Evolutionary conservation across 2,797 vertebrate genomes (phyloP), one percentile per base, ranked within the genome.

Genomic region (Falco peregrinus): DNA sequence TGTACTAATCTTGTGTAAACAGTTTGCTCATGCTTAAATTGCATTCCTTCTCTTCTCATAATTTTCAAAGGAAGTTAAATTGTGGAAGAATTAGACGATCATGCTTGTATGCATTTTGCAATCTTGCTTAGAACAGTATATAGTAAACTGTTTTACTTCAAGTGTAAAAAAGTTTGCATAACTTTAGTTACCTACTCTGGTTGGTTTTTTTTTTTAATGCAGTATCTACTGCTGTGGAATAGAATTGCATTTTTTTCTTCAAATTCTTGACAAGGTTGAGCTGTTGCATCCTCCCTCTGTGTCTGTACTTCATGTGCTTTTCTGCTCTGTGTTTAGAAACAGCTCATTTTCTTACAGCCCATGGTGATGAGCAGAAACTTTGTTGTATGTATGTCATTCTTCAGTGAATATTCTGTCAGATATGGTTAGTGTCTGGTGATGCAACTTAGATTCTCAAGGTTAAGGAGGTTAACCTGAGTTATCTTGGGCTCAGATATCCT

Each of bases 61-160:
- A 22, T 91, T 94, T 95, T 87, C 45, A 78, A 94, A 88, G 37
- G 45, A 85, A 93, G 91, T 93, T 94, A 78, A 91, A 84, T 75
- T 75, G 11, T 90, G 59, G 56, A 70, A 90, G 83, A 84, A 85
- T 86, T 90, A 71, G 53, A 57, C 3, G 9, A 59, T 83, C 48
- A 22, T 78, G 61, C 39, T 84, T 73, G 8, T 88, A 39, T 67
- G 29, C 18, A 5, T 93, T 90, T 91, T 45, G 64, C 28, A 71
- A 2, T 75, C 51, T 60, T 86, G 61, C 73, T 81, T 86, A 5
- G 56, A 78, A 76, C 31, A 78, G 48, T 61, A 45, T 47, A 24
- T 29, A 84, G 74, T 75, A 70, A 93, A 84, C 77, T 48, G 77
- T n/a, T 22, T 81, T 50, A 67, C 33, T 87, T 82, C 15, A 91